Conservation (phyloP, 2,888 invertebrate genomes). For the Amphipoea lucens region DNA sequence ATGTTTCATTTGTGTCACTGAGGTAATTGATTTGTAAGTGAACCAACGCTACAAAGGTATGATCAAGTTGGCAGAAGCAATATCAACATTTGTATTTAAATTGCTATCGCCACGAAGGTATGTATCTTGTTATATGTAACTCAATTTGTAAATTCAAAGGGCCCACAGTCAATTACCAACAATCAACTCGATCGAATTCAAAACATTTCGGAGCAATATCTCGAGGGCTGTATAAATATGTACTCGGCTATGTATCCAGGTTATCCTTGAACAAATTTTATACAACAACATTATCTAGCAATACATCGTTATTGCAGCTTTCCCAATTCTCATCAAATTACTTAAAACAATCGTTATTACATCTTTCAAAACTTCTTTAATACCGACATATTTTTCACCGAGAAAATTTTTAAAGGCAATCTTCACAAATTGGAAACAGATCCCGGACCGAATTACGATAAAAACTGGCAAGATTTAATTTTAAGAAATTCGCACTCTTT, state of each 20-base stretch:
- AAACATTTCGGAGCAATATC: slow-evolving; percentile 35
- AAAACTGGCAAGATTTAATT: slow-evolving; percentile 68
- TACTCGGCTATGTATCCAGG: neutral
- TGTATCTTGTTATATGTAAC: slow-evolving; percentile 2
- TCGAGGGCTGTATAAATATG: slow-evolving; percentile 16
- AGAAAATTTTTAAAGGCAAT: slow-evolving; percentile 52
- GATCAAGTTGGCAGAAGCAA: neutral
- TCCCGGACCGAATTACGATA: slow-evolving; percentile 44
- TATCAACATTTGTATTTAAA: slow-evolving; percentile 2
- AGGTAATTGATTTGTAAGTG: neutral
- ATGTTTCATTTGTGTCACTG: neutral
- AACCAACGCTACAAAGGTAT: neutral
- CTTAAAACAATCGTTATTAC: slow-evolving; percentile 35
- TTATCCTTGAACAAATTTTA: slow-evolving; percentile 18
- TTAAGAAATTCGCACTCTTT: slow-evolving; percentile 56
- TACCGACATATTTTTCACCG: slow-evolving; percentile 39
- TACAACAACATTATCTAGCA: slow-evolving; percentile 4
- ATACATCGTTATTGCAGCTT: slow-evolving; percentile 4
- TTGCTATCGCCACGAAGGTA: neutral
- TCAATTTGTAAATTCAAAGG: slow-evolving; percentile 21
- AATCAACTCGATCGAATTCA: slow-evolving; percentile 28
- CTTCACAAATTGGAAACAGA: slow-evolving; percentile 59
- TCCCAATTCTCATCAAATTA: neutral
- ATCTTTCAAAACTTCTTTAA: slow-evolving; percentile 57
- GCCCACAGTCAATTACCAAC: slow-evolving; percentile 19